phyloP scores from a whole-genome alignment of 1,140 invertebrate genomes.

The Medauroidea extradentata region DNA sequence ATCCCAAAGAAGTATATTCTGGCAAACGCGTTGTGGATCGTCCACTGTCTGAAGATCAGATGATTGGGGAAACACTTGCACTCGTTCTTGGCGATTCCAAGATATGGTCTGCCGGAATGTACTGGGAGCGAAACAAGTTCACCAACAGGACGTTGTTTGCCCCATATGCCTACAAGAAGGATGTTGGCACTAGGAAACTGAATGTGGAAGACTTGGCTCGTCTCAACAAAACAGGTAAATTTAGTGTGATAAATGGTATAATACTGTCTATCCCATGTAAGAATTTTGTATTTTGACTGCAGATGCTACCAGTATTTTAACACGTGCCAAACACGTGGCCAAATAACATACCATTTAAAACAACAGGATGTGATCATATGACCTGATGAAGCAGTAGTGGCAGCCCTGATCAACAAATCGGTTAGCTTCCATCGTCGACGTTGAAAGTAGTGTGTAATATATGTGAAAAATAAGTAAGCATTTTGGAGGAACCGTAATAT shows the following conservation, averaged over 20 bases:
- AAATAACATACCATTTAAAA: no score
- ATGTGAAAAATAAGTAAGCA: no score
- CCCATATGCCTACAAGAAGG: slow-evolving; percentile 88
- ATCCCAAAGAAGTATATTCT: slow-evolving; percentile 90
- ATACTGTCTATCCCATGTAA: no score
- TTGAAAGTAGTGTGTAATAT: no score
- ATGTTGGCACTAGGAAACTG: slow-evolving; percentile 76
- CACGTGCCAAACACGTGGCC: no score
- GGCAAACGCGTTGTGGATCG: slow-evolving; percentile 85
- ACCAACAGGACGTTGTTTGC: slow-evolving; percentile 89
- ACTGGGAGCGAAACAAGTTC: slow-evolving; percentile 95
- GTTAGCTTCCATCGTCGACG: no score
- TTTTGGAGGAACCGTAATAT: no score
- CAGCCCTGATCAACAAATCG: no score
- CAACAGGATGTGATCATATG: no score
- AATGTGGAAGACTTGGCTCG: slow-evolving; percentile 84
- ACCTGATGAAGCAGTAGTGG: no score
- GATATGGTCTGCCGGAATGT: slow-evolving; percentile 88
- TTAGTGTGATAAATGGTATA: slow-evolving; percentile 4
- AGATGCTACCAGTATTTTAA: slow-evolving; percentile 18
- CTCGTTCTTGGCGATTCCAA: slow-evolving; percentile 86
- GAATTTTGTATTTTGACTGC: no score
- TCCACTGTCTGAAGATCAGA: slow-evolving; percentile 87
- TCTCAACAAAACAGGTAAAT: slow-evolving; percentile 64
- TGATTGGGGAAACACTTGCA: slow-evolving; percentile 89